These are phyloP conservation scores for Tetranychus piercei DNA, from an alignment of 2,888 invertebrate genomes.

Conservation along the genomic window DNA sequence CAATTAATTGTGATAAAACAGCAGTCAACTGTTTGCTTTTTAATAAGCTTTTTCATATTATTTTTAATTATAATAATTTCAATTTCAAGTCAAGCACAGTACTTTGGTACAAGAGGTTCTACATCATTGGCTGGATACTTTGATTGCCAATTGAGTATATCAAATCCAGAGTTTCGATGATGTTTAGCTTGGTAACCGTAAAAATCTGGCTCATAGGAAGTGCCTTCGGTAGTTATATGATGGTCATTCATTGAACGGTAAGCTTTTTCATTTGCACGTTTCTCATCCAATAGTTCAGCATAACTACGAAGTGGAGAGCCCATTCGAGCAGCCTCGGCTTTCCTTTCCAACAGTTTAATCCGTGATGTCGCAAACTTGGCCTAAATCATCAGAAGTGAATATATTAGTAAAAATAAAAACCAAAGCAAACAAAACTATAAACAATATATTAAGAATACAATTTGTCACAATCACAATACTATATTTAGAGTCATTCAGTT, in stretches of 20 bases:
- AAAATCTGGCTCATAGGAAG: background rate
- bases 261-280: slow-evolving; percentile 10
- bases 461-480: no score
- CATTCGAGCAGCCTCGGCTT: background rate
- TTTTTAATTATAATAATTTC: background rate
- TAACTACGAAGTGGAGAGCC: background rate
- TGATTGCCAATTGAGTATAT: slow-evolving; percentile 5
- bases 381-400: no score
- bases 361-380: background rate
- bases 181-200: background rate
- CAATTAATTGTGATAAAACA: background rate
- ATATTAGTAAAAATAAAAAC: no score
- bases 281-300: slow-evolving; percentile 12
- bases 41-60: background rate
- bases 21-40: background rate
- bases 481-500: no score
- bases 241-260: slow-evolving; percentile 6
- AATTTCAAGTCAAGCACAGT: background rate
- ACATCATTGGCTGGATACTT: background rate
- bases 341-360: background rate
- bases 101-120: slow-evolving; percentile 3
- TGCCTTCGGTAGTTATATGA: background rate
- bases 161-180: background rate
- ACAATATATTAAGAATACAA: no score
- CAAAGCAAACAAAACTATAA: no score